These are phyloP conservation scores for Troides oblongomaculatus DNA, from an alignment of 2,888 invertebrate species.

Conservation along the genomic window DNA sequence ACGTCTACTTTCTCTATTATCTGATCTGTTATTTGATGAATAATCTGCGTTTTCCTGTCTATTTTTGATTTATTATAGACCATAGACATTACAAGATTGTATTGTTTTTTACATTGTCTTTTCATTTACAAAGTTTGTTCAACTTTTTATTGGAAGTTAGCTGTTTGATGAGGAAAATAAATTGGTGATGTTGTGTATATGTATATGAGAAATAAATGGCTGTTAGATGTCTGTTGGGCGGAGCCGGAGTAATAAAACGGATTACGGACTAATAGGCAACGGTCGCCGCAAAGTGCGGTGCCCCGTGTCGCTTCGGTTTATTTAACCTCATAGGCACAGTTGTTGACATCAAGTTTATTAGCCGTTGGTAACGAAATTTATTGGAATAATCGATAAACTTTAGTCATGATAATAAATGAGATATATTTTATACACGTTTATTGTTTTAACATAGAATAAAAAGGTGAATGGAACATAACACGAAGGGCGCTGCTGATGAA, in stretches of 20 bases:
- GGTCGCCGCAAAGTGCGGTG: slow-evolving; percentile 17
- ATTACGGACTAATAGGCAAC: slow-evolving; percentile 24
- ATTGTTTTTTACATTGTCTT: too few species aligned
- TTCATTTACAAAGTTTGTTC: too few species aligned
- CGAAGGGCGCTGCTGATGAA: too few species aligned
- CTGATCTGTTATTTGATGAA: too few species aligned
- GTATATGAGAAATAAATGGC: background rate
- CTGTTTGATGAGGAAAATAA: background rate
- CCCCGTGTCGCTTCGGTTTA: slow-evolving; percentile 10
- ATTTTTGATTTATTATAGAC: too few species aligned
- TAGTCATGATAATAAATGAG: background rate
- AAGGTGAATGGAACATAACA: too few species aligned
- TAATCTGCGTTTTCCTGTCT: too few species aligned
- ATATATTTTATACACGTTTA: background rate
- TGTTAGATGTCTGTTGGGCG: background rate
- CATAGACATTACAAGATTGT: too few species aligned
- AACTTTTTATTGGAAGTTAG: background rate
- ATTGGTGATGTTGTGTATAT: background rate
- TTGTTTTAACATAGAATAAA: too few species aligned
- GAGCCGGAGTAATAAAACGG: slow-evolving; percentile 15
- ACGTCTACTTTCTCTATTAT: too few species aligned
- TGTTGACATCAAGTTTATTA: slow-evolving; percentile 6
- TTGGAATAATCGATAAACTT: background rate
- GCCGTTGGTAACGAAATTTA: slow-evolving; percentile 1
- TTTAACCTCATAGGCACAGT: slow-evolving; percentile 9